phyloP scores from a whole-genome alignment of 2,888 invertebrate genomes.

The Agriopis marginaria region DNA sequence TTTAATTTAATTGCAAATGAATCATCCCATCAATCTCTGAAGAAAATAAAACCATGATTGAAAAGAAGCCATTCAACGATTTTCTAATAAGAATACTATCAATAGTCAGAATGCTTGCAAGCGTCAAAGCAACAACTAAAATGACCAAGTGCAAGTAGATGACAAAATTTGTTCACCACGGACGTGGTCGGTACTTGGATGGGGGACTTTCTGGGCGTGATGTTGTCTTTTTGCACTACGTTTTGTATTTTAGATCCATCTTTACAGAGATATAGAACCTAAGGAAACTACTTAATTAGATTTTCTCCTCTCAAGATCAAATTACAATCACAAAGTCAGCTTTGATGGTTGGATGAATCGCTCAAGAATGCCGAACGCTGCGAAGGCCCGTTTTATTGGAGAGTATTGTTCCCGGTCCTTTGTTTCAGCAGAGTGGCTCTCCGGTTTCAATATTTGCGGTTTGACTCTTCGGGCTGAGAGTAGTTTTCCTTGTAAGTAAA shows the following conservation, averaged over 20 bases:
- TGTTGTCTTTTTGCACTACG: no score
- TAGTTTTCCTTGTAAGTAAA: not conserved
- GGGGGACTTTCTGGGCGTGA: no score
- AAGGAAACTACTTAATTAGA: not conserved
- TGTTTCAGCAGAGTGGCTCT: slow-evolving; percentile 24
- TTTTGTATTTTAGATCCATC: no score
- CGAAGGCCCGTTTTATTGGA: slow-evolving; percentile 21
- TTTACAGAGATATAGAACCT: no score
- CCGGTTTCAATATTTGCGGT: slow-evolving; percentile 31
- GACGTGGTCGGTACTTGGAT: no score
- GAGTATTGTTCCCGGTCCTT: slow-evolving; percentile 21
- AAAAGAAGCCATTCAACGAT: slow-evolving; percentile 7
- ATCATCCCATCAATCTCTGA: not conserved
- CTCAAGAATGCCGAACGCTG: not conserved
- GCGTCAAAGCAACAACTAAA: no score
- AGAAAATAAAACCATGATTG: slow-evolving; percentile 6
- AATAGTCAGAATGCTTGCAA: no score
- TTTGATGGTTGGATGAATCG: slow-evolving; percentile 4
- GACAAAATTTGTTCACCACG: no score
- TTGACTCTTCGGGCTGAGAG: not conserved
- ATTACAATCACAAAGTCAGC: not conserved
- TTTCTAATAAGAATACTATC: not conserved
- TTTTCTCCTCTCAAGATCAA: not conserved
- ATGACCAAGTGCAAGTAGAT: no score
- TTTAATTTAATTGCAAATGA: not conserved